Evolutionary conservation across 1,140 invertebrate genomes (phyloP).

Genomic region (Eubasilissa regina): DNA sequence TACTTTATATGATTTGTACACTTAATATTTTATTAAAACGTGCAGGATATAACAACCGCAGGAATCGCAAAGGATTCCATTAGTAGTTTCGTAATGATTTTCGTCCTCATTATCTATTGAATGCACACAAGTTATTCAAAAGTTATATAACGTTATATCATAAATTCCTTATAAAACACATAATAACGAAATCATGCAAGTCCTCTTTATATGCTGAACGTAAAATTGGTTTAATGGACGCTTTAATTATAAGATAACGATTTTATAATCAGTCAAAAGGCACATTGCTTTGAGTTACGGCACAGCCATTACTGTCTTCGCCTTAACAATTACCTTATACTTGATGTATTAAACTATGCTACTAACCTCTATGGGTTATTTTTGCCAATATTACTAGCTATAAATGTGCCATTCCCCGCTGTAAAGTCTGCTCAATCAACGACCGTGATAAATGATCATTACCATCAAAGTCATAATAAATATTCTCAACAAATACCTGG

Average conservation of each 20-base stretch:
- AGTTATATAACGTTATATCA: not conserved
- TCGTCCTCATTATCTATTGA: no score
- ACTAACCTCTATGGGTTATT: not conserved
- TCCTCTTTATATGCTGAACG: constrained; percentile 6
- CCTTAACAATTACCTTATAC: constrained; percentile 16
- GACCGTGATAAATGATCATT: not conserved
- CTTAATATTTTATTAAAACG: no score
- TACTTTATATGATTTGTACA: no score
- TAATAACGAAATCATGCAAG: constrained; percentile 9
- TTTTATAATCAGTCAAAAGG: constrained; percentile 34
- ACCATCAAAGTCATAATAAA: not conserved
- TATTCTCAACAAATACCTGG: no score
- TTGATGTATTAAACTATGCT: constrained; percentile 1
- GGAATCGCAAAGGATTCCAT: no score
- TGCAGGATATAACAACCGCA: no score
- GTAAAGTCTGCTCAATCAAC: not conserved
- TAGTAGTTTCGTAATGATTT: no score
- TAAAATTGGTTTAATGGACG: constrained; percentile 25
- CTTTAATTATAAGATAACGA: constrained; percentile 16
- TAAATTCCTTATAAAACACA: constrained; percentile 11
- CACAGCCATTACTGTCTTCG: constrained; percentile 25
- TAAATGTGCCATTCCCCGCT: not conserved
- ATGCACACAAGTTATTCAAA: no score
- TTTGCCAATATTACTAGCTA: not conserved
- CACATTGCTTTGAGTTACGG: constrained; percentile 28